phyloP scores from a whole-genome alignment of 2,113 vertebrate species.

The Antechinus stuartii region DNA sequence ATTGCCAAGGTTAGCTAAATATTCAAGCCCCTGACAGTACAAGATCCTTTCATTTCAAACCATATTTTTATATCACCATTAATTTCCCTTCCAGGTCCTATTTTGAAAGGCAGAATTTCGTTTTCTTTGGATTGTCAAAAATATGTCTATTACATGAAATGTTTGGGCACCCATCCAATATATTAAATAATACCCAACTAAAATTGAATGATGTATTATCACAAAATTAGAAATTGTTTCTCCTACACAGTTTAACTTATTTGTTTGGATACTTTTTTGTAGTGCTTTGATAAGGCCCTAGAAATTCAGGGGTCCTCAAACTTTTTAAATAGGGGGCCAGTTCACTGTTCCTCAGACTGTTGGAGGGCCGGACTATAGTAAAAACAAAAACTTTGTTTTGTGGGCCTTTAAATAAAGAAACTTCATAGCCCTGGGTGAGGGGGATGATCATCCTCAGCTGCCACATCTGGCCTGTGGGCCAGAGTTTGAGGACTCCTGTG shows the following conservation, averaged over 20 bases:
- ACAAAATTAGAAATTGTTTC: background rate
- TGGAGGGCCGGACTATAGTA: no score
- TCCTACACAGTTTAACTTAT: background rate
- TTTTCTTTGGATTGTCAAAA: slow-evolving; percentile 6
- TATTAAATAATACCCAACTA: background rate
- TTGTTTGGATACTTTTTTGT: background rate
- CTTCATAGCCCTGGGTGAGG: no score
- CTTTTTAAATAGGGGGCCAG: no score
- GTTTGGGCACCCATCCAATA: background rate
- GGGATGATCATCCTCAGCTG: no score
- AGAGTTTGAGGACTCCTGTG: no score
- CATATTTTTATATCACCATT: background rate
- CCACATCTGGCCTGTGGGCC: no score
- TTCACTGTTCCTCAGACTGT: no score
- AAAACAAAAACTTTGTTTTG: no score
- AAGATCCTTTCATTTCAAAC: background rate
- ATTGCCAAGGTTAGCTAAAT: background rate
- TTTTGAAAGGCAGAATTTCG: background rate
- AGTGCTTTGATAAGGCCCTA: background rate
- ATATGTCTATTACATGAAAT: slow-evolving; percentile 12
- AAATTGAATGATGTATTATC: background rate
- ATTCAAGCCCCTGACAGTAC: background rate
- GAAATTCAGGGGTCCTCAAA: no score
- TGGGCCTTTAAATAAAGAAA: no score
- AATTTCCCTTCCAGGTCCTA: background rate